Percentiles rank a stretch among this genome's conserved stretches.
These are phyloP conservation scores for Coremacera marginata DNA, from an alignment of 2,888 invertebrate species.

Conservation along the genomic window DNA sequence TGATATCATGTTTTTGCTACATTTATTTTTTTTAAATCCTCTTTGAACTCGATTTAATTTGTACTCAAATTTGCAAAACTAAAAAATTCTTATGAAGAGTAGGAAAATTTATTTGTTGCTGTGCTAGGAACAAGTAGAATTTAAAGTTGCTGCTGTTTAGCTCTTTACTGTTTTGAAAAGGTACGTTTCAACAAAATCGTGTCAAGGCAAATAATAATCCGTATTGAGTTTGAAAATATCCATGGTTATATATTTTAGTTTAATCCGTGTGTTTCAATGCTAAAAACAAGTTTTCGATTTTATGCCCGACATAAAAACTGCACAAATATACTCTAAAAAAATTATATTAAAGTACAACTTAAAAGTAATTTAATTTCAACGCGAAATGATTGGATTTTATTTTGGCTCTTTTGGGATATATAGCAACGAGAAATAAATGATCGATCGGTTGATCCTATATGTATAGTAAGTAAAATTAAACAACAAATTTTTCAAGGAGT, in stretches of 20 bases:
- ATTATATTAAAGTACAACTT: constrained; percentile 20
- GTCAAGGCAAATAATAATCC: constrained; percentile 31
- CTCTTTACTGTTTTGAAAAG: constrained; percentile 7
- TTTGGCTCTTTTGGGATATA: not conserved
- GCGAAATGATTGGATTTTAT: constrained; percentile 43
- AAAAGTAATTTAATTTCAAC: constrained; percentile 16
- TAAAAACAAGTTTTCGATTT: not conserved
- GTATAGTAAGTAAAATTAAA: constrained; percentile 34
- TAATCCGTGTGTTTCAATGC: constrained; percentile 25
- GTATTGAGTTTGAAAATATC: constrained; percentile 20
- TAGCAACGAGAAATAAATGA: not conserved
- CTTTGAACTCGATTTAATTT: constrained; percentile 5
- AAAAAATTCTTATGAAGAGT: constrained; percentile 26
- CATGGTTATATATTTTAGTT: constrained; percentile 1
- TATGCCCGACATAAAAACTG: not conserved
- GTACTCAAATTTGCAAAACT: constrained; percentile 29
- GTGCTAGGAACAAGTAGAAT: constrained; percentile 21
- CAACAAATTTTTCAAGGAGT: constrained; percentile 30
- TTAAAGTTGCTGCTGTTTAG: constrained; percentile 3
- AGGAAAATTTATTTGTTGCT: constrained; percentile 26
- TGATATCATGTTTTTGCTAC: constrained; percentile 22
- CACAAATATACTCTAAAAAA: constrained; percentile 21
- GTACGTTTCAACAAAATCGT: constrained; percentile 24
- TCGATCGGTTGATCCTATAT: not conserved
- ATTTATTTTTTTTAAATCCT: constrained; percentile 13